phyloP scores from a whole-genome alignment of 2,888 invertebrate species.

The Tetheella fluctuosa region DNA sequence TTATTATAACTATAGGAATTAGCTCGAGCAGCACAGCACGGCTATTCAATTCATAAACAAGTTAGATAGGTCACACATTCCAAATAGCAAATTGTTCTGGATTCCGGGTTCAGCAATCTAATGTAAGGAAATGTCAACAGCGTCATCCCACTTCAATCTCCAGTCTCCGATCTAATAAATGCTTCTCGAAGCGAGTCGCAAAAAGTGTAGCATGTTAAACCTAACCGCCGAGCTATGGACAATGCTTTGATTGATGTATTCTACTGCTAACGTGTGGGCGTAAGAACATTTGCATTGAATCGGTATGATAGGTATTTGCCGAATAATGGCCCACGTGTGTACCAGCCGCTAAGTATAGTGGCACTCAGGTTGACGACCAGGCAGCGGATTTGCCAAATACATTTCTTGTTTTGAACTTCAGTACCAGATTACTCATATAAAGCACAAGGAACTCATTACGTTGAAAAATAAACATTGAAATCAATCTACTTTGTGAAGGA shows the following conservation, averaged over 20 bases:
- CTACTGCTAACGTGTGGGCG: constrained; percentile 63
- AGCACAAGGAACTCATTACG: not conserved
- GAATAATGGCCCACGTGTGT: constrained; percentile 64
- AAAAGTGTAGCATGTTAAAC: constrained; percentile 63
- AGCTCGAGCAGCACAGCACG: not conserved
- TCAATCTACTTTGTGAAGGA: constrained; percentile 22
- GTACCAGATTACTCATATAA: not conserved
- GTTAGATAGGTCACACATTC: constrained; percentile 33
- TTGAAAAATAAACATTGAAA: constrained; percentile 1
- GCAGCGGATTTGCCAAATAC: constrained; percentile 10
- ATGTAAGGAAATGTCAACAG: constrained; percentile 70
- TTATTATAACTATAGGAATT: not conserved
- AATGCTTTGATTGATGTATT: constrained; percentile 76
- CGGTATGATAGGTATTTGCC: constrained; percentile 63
- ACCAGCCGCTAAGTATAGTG: constrained; percentile 36
- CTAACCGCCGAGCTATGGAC: constrained; percentile 43
- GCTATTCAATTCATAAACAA: constrained; percentile 39
- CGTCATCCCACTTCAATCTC: constrained; percentile 60
- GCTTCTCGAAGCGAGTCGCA: constrained; percentile 55
- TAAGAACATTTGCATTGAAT: constrained; percentile 78
- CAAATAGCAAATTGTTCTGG: constrained; percentile 50
- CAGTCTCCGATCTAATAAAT: constrained; percentile 71
- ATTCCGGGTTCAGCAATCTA: constrained; percentile 77
- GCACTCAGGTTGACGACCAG: constrained; percentile 57
- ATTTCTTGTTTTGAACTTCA: not conserved